Evolutionary conservation across 2,888 invertebrate genomes (phyloP).

Genomic region (Sympetrum striolatum): DNA sequence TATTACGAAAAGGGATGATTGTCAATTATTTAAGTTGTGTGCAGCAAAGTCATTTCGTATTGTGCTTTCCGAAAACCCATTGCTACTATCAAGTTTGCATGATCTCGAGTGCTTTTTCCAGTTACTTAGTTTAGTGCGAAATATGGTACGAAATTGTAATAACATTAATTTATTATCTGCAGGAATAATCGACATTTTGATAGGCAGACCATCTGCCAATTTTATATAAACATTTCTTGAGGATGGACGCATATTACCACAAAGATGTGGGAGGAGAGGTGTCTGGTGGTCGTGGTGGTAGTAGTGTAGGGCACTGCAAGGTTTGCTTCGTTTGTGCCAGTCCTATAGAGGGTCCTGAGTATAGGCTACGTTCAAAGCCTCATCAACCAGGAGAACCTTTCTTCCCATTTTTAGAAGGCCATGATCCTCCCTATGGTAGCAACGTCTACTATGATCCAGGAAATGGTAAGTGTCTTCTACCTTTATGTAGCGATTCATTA

Average conservation of each 20-base stretch:
- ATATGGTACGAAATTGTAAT: background rate
- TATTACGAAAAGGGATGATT: too few relatives aligned
- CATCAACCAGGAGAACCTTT: constrained; percentile 77
- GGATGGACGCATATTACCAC: constrained; percentile 33
- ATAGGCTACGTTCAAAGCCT: constrained; percentile 70
- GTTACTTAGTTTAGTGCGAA: background rate
- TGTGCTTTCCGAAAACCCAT: too few relatives aligned
- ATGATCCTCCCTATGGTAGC: constrained; percentile 81
- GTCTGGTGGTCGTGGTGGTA: constrained; percentile 45
- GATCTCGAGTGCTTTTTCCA: background rate
- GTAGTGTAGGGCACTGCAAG: constrained; percentile 50
- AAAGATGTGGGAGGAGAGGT: constrained; percentile 32
- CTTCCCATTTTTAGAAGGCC: constrained; percentile 90
- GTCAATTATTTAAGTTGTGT: too few relatives aligned
- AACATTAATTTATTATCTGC: background rate
- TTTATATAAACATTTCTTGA: background rate
- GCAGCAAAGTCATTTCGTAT: too few relatives aligned
- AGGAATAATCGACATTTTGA: background rate
- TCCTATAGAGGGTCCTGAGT: constrained; percentile 69
- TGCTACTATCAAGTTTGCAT: too few relatives aligned
- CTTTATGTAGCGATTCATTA: too few relatives aligned
- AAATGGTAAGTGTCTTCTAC: background rate
- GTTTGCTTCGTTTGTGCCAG: constrained; percentile 77
- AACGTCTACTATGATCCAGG: constrained; percentile 51
- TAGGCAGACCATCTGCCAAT: constrained; percentile 15